Conservation (phyloP, 2,113 vertebrate genomes). For the Columba janthina region DNA sequence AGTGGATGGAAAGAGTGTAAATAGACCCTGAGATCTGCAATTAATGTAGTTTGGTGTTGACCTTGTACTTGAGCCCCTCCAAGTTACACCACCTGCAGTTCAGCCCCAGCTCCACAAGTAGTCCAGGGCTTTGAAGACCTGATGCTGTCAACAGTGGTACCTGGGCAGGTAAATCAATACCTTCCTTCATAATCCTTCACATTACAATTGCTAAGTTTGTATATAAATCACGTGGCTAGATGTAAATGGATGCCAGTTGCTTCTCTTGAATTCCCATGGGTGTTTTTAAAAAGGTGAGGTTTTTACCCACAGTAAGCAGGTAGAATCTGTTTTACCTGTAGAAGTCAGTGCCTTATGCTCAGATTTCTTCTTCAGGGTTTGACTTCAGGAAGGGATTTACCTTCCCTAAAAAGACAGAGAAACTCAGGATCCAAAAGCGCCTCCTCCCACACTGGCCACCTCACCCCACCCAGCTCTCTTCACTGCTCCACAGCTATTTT, state of each 20-base stretch:
- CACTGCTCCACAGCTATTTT: conserved; percentile 65
- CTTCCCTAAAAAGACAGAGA: background rate
- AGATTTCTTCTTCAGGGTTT: background rate
- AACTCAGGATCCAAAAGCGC: conserved; percentile 12
- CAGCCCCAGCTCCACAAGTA: background rate
- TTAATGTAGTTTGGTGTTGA: background rate
- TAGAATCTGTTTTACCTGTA: background rate
- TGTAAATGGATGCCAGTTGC: background rate
- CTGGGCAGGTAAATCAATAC: background rate
- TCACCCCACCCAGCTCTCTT: background rate
- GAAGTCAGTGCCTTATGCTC: background rate
- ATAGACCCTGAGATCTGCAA: fast-evolving
- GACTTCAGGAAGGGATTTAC: background rate
- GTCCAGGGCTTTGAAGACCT: background rate
- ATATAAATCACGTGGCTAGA: background rate
- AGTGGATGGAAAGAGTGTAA: background rate
- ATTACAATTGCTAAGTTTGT: background rate
- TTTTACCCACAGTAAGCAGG: background rate
- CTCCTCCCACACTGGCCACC: conserved; percentile 39
- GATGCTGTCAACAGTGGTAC: background rate
- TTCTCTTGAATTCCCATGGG: background rate
- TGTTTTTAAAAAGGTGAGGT: background rate
- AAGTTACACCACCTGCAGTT: background rate
- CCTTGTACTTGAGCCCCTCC: background rate
- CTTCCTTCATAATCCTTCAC: background rate